Base-by-base conservation (phyloP, 2,797 vertebrate genomes). In the Smutsia gigantea region DNA sequence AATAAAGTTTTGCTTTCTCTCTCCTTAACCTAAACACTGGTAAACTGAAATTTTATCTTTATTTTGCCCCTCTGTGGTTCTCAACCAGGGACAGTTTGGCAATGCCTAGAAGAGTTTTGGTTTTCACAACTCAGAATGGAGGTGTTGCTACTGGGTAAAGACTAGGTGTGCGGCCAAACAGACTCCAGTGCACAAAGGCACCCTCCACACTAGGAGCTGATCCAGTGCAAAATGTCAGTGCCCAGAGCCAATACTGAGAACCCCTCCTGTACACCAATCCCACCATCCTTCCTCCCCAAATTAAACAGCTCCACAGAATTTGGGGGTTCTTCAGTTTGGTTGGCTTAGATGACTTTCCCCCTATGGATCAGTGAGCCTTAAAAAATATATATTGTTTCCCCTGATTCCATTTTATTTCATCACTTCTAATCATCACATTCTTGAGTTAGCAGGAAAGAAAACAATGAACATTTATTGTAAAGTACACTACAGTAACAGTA, bases 381-480 rank as follows among this genome's bases (percentile, higher is more conserved):
- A 77, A 84, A 66, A 42, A 42, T n/a, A 85, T 25, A 27, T 7
- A 85, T 31, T 27, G n/a, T 39, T 90, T 96, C 27, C 23, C 63
- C 57, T 29, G 75, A 10, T 71, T 72, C 6, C 13, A 39, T 42
- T 96, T 89, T 82, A 94, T 42, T 74, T 37, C 71, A 86, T 79
- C 39, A 79, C 90, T 83, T 91, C 66, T 85, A 95, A 94, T 87
- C 66, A 92, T 34, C 8, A 53, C 61, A 81, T 86, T 86, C 25
- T 63, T 94, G 39, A 79, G n/a, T 59, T 90, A 46, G n/a, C 90
- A 79, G 37, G 51, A 95, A 93, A 83, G 34, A 85, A 96, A 95
- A 95, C 37, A 93, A 68, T 31, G 12, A 75, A 53, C 2, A 39
- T 42, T 23, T 61, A 5, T 61, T 93, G 64, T 93, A 90, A 83